Evolutionary conservation across 2,888 invertebrate genomes (phyloP).

Genomic region (Boloria selene): DNA sequence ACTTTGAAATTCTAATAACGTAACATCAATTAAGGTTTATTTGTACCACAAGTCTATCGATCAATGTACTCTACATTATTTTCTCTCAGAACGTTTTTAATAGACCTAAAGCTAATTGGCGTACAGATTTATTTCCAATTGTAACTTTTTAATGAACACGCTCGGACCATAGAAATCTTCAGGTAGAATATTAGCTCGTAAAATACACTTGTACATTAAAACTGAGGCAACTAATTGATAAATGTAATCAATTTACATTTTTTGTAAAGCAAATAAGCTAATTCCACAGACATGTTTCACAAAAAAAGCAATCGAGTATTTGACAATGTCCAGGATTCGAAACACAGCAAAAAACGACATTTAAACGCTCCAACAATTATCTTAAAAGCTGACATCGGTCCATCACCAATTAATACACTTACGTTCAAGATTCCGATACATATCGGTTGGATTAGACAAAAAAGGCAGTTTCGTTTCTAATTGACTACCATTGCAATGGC

Average conservation of each 20-base stretch:
- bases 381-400: constrained; percentile 40
- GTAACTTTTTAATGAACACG: constrained; percentile 20
- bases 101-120: constrained; percentile 32
- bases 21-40: constrained; percentile 14
- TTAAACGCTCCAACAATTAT: constrained; percentile 36
- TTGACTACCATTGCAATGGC: constrained; percentile 59
- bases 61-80: constrained; percentile 28
- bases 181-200: constrained; percentile 7
- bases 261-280: constrained; percentile 17
- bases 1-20: neutral
- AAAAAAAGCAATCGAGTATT: constrained; percentile 24
- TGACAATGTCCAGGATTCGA: constrained; percentile 26
- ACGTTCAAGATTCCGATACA: constrained; percentile 40
- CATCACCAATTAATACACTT: constrained; percentile 41
- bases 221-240: constrained; percentile 1
- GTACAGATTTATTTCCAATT: constrained; percentile 32
- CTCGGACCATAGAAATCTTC: constrained; percentile 6
- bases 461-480: constrained; percentile 51
- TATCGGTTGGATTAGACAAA: constrained; percentile 41
- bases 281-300: constrained; percentile 6
- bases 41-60: constrained; percentile 25
- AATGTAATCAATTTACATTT: constrained; percentile 1
- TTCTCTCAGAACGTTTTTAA: constrained; percentile 26
- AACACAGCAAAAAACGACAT: constrained; percentile 21
- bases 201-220: neutral